Percentiles rank a stretch among this genome's conserved stretches.
Conservation (phyloP, 2,797 vertebrate genomes). For the Cryptoblepharus egeriae region DNA sequence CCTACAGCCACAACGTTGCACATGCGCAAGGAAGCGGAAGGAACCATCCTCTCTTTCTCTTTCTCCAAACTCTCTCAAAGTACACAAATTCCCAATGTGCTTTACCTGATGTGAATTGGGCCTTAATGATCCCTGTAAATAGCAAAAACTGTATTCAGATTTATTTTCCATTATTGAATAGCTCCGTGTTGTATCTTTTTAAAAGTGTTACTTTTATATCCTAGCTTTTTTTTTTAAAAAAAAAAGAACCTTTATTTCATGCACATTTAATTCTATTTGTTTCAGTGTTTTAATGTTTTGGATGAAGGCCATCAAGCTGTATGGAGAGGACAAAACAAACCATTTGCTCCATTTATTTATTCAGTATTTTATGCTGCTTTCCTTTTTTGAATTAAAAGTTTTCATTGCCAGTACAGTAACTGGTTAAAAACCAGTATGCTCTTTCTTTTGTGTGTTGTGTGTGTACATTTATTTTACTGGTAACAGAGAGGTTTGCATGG, state of each 20-base stretch:
- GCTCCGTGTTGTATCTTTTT: conserved; percentile 61
- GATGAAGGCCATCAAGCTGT: conserved; percentile 73
- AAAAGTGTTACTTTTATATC: conserved; percentile 74
- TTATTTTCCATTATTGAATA: conserved; percentile 62
- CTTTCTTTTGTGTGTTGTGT: too few relatives aligned
- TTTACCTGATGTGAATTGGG: conserved; percentile 74
- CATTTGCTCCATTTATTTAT: conserved; percentile 75
- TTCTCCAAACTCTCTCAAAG: conserved; percentile 51
- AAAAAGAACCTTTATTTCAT: conserved; percentile 57
- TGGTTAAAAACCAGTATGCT: conserved; percentile 60
- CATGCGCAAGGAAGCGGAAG: background rate
- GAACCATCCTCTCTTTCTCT: background rate
- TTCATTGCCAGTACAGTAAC: conserved; percentile 67
- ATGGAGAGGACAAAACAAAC: conserved; percentile 75
- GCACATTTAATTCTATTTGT: conserved; percentile 71
- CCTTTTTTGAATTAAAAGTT: conserved; percentile 74
- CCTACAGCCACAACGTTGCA: background rate
- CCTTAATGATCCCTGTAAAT: conserved; percentile 79
- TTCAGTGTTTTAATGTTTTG: conserved; percentile 74
- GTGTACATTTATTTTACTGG: too few relatives aligned
- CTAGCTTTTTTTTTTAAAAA: conserved; percentile 48
- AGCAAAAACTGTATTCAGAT: conserved; percentile 64
- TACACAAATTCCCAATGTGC: conserved; percentile 63
- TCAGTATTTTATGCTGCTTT: conserved; percentile 77
- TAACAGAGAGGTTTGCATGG: too few relatives aligned